phyloP scores from a whole-genome alignment of 2,888 invertebrate genomes.

The Troides oblongomaculatus region DNA sequence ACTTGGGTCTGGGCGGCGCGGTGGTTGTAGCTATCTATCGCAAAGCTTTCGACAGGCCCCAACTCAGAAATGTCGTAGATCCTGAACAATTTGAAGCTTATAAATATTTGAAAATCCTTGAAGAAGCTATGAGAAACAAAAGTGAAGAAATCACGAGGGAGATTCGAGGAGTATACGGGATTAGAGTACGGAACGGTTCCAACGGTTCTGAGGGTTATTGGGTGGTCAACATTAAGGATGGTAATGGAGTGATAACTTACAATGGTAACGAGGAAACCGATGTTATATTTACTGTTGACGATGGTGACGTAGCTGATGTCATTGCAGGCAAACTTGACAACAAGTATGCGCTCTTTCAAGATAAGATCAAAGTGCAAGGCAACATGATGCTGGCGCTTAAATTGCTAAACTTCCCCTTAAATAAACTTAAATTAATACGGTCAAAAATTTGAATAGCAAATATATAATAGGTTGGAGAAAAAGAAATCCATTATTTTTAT shows the following conservation, averaged over 20 bases:
- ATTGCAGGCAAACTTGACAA: conserved; percentile 95
- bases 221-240: conserved; percentile 94
- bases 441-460: conserved; percentile 13
- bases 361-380: conserved; percentile 96
- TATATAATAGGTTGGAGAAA: too few species aligned
- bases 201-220: conserved; percentile 91
- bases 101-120: conserved; percentile 89
- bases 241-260: conserved; percentile 90
- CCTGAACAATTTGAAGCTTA: conserved; percentile 88
- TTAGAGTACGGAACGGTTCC: conserved; percentile 91
- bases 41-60: conserved; percentile 86
- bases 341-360: conserved; percentile 97
- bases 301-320: conserved; percentile 92
- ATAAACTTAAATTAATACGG: conserved; percentile 82
- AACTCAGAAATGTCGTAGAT: conserved; percentile 64
- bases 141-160: conserved; percentile 89
- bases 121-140: conserved; percentile 88
- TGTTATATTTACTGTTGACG: conserved; percentile 92
- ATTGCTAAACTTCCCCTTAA: conserved; percentile 86
- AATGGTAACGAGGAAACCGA: conserved; percentile 92
- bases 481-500: too few species aligned
- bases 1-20: conserved; percentile 97
- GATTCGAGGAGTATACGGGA: conserved; percentile 92
- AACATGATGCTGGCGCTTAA: conserved; percentile 98
- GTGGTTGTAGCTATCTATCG: conserved; percentile 94